Evolutionary conservation across 2,113 vertebrate species (phyloP), one percentile per base, ranked within the genome.

Genomic region (Nothocercus nigrocapillus): DNA sequence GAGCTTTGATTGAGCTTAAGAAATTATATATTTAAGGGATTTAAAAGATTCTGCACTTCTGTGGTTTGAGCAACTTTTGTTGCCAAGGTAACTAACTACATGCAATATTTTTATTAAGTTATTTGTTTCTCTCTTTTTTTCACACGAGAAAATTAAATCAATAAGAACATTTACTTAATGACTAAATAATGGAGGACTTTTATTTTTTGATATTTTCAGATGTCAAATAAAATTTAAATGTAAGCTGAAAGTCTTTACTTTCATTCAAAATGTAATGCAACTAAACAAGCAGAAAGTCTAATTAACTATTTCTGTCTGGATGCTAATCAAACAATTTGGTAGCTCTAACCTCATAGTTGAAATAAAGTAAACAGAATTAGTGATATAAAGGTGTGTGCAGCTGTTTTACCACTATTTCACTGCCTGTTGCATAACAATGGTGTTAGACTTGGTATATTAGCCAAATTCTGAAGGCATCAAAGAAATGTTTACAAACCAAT

Each of bases 51-150:
- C 27, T 75, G 59, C 24, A 62, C 14, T 53, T 15, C 18, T 63
- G 13, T 34, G 36, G 24, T 88, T 91, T 91, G 11, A 90, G 30
- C 16, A 93, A 94, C n/a, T 75, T 86, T 84, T 72, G 59, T 89
- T 95, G 44, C 63, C 67, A 62, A 72, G 30, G 86, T 69, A 94
- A 95, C 66, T 45, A 9, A 95, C 66, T 45, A 9, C 30, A 85
- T 20, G 27, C 11, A 84, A 59, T 67, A 68, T 8, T 93, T 89
- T 93, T 34, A 77, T 66, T 25, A 87, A 42, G 28, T n/a, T 54
- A 75, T 86, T 85, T 30, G 4, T 34, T 27, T 77, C 3, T 51
- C 56, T 19, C 24, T 34, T 58, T 68, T 62, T 95, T 92, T 83
- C 4, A 28, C 2, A 17, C 38, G 13, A 28, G 6, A 63, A 93